phyloP scores from a whole-genome alignment of 2,113 vertebrate species.

The Mastomys coucha region DNA sequence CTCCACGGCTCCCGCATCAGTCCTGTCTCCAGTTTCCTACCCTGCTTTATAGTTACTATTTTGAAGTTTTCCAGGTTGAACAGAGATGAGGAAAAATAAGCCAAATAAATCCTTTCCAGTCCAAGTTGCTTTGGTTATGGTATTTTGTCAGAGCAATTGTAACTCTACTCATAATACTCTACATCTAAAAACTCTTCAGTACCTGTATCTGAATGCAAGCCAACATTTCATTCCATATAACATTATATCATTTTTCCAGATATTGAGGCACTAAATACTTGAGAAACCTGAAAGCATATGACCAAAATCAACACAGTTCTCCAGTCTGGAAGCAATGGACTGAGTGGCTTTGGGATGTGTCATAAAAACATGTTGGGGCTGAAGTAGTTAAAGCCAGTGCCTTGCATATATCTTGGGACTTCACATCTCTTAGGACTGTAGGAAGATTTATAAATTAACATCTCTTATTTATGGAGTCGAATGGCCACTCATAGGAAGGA shows the following conservation, averaged over 20 bases:
- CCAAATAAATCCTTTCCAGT: background rate
- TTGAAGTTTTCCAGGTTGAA: background rate
- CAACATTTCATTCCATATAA: background rate
- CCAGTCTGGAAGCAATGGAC: background rate
- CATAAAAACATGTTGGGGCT: background rate
- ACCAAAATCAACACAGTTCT: background rate
- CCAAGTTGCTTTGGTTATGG: background rate
- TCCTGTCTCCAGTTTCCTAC: background rate
- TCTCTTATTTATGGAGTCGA: background rate
- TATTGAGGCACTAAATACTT: background rate
- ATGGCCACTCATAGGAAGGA: background rate
- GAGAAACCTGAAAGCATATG: background rate
- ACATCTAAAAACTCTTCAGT: background rate
- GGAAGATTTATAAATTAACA: background rate
- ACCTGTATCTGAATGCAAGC: background rate
- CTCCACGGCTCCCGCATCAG: background rate
- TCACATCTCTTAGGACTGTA: background rate
- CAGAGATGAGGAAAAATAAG: background rate
- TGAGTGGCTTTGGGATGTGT: background rate
- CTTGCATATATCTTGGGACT: background rate
- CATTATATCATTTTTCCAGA: background rate
- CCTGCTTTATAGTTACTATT: background rate
- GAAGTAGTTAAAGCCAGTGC: background rate
- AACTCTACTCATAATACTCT: background rate
- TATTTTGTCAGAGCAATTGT: background rate